These are phyloP conservation scores for Mixornis gularis DNA, from an alignment of 2,113 vertebrate species.

Conservation along the genomic window DNA sequence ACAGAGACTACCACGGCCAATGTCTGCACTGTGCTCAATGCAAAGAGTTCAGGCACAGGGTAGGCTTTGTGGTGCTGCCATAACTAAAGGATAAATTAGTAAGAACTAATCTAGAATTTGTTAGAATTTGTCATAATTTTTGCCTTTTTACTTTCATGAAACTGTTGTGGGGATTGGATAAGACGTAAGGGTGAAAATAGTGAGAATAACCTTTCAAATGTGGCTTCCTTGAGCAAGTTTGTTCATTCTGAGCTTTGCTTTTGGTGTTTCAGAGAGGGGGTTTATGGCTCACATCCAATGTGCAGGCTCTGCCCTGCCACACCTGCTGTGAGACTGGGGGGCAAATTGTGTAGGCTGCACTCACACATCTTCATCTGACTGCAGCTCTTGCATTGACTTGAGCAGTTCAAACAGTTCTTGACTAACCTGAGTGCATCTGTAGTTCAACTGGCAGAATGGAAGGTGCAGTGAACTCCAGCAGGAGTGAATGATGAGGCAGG, in stretches of 20 bases:
- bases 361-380: background rate
- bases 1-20: background rate
- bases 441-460: background rate
- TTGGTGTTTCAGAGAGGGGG: background rate
- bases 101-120: background rate
- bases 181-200: background rate
- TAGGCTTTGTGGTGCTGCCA: background rate
- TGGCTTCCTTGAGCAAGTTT: background rate
- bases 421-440: background rate
- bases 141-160: background rate
- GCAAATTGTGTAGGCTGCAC: accelerated
- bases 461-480: background rate
- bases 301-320: background rate
- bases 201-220: background rate
- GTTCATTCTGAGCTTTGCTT: background rate
- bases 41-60: background rate
- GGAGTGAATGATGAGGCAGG: background rate
- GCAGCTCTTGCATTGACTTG: background rate
- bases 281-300: background rate
- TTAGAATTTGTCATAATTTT: background rate
- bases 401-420: background rate
- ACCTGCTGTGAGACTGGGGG: background rate
- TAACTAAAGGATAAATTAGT: background rate
- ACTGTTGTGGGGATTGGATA: background rate
- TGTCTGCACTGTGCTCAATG: background rate